Percentiles rank a stretch among this genome's conserved stretches.
These are phyloP conservation scores for Odocoileus hemionus DNA, from an alignment of 2,113 vertebrate species.

Conservation along the genomic window DNA sequence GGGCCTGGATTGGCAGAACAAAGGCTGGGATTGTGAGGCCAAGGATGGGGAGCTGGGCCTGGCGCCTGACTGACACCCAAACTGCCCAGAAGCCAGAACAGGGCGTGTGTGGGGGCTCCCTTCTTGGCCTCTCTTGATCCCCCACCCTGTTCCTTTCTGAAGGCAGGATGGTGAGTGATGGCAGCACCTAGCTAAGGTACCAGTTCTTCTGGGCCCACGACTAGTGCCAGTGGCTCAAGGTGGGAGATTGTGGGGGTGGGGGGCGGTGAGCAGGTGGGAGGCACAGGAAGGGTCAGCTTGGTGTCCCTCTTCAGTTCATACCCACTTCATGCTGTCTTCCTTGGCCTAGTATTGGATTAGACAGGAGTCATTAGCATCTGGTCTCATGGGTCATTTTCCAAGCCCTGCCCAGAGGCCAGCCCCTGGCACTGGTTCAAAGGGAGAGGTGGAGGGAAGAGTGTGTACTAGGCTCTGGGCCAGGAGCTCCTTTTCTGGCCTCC, in stretches of 20 bases:
- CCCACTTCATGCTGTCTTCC: neutral
- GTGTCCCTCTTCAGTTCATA: neutral
- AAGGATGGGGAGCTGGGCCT: neutral
- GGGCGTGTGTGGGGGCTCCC: neutral
- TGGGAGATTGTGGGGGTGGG: neutral
- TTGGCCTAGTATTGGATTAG: neutral
- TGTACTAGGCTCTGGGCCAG: neutral
- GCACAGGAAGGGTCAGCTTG: neutral
- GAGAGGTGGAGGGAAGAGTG: neutral
- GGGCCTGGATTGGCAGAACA: slow-evolving; percentile 12
- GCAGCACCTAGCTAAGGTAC: too few species aligned
- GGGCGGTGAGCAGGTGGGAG: neutral
- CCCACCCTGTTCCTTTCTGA: neutral
- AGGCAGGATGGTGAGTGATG: neutral
- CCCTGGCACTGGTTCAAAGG: neutral
- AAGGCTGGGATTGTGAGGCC: slow-evolving; percentile 67
- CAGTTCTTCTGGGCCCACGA: neutral
- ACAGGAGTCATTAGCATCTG: neutral
- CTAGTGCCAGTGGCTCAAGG: neutral
- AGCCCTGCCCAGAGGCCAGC: neutral
- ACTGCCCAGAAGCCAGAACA: slow-evolving; percentile 40
- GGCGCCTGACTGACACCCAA: slow-evolving; percentile 67
- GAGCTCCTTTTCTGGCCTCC: neutral
- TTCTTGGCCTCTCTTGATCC: neutral
- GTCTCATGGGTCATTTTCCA: neutral